Evolutionary conservation across 1,140 invertebrate species (phyloP).

Genomic region (Caerostris extrusa): DNA sequence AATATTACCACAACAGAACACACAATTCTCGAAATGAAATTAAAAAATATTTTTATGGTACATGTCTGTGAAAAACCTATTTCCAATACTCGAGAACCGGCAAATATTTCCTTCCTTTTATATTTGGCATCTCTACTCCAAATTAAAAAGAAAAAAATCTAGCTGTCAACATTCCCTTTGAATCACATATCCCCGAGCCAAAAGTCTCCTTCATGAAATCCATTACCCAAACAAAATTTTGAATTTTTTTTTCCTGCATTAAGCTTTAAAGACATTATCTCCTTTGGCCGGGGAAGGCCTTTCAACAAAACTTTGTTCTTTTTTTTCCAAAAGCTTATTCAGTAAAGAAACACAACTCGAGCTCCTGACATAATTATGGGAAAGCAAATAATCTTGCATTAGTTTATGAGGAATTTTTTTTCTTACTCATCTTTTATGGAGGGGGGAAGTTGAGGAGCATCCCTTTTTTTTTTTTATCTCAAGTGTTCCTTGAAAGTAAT

Average conservation of each 20-base stretch:
- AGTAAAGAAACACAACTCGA: background rate
- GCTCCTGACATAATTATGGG: slow-evolving; percentile 6
- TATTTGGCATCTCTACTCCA: no score
- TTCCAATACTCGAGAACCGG: no score
- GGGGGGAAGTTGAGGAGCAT: no score
- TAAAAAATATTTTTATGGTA: no score
- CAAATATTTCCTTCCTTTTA: no score
- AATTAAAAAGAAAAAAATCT: background rate
- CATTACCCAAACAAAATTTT: slow-evolving; percentile 28
- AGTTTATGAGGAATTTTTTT: background rate
- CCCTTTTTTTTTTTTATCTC: no score
- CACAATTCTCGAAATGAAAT: no score
- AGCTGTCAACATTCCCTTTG: background rate
- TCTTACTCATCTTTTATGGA: no score
- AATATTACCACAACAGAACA: no score
- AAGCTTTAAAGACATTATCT: slow-evolving; percentile 7
- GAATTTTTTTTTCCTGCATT: background rate
- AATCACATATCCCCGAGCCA: background rate
- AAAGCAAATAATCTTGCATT: background rate
- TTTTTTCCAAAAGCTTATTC: background rate
- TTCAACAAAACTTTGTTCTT: background rate
- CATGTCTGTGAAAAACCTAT: no score
- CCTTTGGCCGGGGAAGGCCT: background rate
- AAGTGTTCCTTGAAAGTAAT: no score
- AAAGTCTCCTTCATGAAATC: slow-evolving; percentile 8